phyloP scores from a whole-genome alignment of 2,797 vertebrate species.

The Gallinago nigripennis region DNA sequence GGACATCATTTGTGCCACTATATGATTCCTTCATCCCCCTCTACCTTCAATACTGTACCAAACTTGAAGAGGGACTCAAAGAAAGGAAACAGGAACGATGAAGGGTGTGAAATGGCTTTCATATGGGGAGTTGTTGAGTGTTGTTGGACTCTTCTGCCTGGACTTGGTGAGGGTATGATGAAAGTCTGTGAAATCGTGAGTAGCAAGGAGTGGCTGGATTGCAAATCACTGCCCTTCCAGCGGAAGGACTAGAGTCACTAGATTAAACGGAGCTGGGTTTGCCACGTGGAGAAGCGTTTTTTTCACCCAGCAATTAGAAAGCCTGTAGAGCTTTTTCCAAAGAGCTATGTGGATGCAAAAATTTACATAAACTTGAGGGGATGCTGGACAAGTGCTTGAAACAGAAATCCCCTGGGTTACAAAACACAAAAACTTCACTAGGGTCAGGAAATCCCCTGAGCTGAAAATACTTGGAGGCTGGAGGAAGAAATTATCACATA shows the following conservation, averaged over 20 bases:
- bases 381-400: neutral
- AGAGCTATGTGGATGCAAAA: neutral
- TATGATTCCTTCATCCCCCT: neutral
- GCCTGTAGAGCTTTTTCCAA: neutral
- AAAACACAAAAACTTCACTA: neutral
- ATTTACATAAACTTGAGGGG: neutral
- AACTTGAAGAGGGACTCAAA: neutral
- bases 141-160: neutral
- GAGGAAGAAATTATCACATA: neutral
- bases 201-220: neutral
- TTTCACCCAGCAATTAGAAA: neutral
- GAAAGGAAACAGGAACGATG: neutral
- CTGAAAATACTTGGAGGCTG: neutral
- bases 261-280: neutral
- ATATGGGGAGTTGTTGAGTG: neutral
- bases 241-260: neutral
- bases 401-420: neutral
- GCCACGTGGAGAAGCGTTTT: neutral
- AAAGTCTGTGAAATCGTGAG: neutral
- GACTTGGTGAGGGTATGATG: neutral
- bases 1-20: neutral
- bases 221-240: neutral
- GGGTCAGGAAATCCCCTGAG: slow-evolving; percentile 4
- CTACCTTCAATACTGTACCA: neutral
- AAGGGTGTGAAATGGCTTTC: neutral